These are phyloP conservation scores for Chaitophorus viminalis DNA, from an alignment of 2,888 invertebrate species.

Conservation along the genomic window DNA sequence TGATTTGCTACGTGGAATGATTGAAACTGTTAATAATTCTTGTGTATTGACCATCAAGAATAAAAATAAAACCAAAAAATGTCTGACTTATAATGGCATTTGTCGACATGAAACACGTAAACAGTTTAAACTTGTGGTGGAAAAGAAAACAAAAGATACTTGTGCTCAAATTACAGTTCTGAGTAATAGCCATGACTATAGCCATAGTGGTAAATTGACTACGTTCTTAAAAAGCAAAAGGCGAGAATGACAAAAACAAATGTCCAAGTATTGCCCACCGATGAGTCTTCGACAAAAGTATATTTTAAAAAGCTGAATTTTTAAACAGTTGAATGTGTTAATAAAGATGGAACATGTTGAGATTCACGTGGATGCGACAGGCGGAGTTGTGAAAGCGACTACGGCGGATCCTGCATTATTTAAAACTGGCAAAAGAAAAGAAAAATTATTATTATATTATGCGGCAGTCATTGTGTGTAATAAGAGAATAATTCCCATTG, in stretches of 20 bases:
- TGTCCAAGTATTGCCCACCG: slow-evolving; percentile 11
- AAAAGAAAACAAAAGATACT: no score
- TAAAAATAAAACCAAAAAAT: no score
- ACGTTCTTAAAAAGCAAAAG: neutral
- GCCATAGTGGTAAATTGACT: neutral
- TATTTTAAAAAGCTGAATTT: neutral
- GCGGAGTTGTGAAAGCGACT: neutral
- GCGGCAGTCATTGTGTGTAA: neutral
- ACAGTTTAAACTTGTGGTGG: no score
- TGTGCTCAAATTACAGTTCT: no score
- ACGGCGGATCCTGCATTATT: neutral
- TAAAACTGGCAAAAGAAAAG: neutral
- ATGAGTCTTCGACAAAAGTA: neutral
- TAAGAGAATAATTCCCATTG: neutral
- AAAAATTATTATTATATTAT: neutral
- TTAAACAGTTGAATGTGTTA: neutral
- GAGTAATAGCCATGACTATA: no score
- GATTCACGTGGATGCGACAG: neutral
- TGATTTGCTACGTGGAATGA: slow-evolving; percentile 8
- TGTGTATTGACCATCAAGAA: neutral
- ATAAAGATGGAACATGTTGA: neutral
- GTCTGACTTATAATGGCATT: no score
- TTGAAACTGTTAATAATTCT: slow-evolving; percentile 28
- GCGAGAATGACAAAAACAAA: neutral
- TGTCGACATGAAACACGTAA: no score